phyloP scores from a whole-genome alignment of 2,113 vertebrate genomes.

The Amphiprion percula region DNA sequence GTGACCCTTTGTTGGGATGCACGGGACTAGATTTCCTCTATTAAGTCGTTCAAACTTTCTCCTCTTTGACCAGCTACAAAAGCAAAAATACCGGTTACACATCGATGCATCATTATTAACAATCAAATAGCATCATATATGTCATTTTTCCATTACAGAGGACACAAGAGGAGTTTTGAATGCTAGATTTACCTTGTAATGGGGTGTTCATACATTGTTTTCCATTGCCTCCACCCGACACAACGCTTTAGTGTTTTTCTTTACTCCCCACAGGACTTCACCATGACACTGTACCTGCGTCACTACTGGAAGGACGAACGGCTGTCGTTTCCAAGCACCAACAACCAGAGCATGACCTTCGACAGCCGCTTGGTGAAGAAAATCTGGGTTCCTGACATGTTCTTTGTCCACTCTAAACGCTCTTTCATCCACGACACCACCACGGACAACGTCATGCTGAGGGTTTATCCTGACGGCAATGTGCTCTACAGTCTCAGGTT shows the following conservation, averaged over 20 bases:
- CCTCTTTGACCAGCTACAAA: no score
- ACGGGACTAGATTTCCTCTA: background rate
- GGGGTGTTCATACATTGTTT: no score
- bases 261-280: slow-evolving; percentile 89
- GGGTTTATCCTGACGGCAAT: slow-evolving; percentile 95
- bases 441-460: slow-evolving; percentile 96
- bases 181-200: no score
- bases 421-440: slow-evolving; percentile 99
- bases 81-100: no score
- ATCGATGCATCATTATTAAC: no score
- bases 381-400: slow-evolving; percentile 99
- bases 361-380: slow-evolving; percentile 97
- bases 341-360: slow-evolving; percentile 99
- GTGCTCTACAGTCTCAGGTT: slow-evolving; percentile 98
- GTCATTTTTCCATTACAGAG: no score
- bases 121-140: no score
- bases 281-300: slow-evolving; percentile 96
- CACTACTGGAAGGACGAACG: slow-evolving; percentile 99
- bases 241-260: background rate
- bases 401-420: slow-evolving; percentile 97
- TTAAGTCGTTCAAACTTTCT: background rate
- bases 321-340: slow-evolving; percentile 94
- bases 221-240: no score
- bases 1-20: background rate
- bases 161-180: no score